Evolutionary conservation across 2,797 vertebrate genomes (phyloP).

Genomic region (Pseudocheirus occidentalis): DNA sequence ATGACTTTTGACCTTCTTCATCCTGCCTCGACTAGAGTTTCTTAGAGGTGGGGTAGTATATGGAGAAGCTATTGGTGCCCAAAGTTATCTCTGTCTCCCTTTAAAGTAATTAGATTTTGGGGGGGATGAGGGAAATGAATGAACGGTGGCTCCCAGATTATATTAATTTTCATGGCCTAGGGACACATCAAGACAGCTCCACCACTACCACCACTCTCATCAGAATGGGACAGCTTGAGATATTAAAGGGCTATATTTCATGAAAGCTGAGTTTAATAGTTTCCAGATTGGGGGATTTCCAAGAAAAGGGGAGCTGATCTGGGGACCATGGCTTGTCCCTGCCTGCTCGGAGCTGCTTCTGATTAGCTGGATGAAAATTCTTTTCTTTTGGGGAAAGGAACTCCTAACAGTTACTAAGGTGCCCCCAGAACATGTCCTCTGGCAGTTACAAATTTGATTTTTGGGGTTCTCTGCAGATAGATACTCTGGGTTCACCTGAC

Average conservation of each 20-base stretch:
- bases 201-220: conserved; percentile 37
- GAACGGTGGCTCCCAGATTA: conserved; percentile 32
- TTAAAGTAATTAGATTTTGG: conserved; percentile 23
- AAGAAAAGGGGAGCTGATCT: conserved; percentile 70
- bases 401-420: conserved; percentile 64
- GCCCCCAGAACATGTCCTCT: conserved; percentile 56
- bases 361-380: conserved; percentile 83
- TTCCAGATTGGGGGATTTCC: conserved; percentile 84
- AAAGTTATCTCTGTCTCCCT: conserved; percentile 26
- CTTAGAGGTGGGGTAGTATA: conserved; percentile 13
- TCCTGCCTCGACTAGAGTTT: not conserved
- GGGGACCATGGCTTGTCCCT: conserved; percentile 56
- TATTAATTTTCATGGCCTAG: conserved; percentile 50
- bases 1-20: not conserved
- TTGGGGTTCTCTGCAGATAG: conserved; percentile 28
- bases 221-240: conserved; percentile 74
- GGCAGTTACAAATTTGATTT: conserved; percentile 34
- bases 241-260: conserved; percentile 83
- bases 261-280: conserved; percentile 81
- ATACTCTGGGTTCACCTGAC: conserved; percentile 54
- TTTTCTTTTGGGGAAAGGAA: conserved; percentile 74
- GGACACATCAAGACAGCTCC: conserved; percentile 56
- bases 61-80: conserved; percentile 12
- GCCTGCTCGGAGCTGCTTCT: conserved; percentile 79
- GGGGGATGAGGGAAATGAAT: not conserved